A percentile compares a stretch with the other conserved stretches of the same genome.
phyloP scores from a whole-genome alignment of 37 sponge, comb jelly and placozoan genomes.

The Aphrocallistes beatrix region DNA sequence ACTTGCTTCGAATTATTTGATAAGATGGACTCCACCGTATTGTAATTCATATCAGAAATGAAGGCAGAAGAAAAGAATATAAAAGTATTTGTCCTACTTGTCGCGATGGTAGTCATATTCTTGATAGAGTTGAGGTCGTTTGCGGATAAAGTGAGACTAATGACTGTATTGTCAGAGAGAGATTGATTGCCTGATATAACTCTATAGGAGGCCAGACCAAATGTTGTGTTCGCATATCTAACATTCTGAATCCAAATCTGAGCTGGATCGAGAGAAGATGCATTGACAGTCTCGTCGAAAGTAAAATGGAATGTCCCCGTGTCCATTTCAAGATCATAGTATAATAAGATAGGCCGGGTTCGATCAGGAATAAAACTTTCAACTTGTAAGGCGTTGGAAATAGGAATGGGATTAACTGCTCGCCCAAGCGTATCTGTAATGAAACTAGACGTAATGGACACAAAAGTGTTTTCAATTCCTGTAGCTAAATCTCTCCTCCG shows the following conservation, averaged over 20 bases:
- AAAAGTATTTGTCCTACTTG: conserved; percentile 19
- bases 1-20: neutral
- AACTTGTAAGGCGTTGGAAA: conserved; percentile 33
- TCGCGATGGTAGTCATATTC: conserved; percentile 20
- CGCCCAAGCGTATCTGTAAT: conserved; percentile 48
- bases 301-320: conserved; percentile 37
- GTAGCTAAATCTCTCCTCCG: conserved; percentile 42
- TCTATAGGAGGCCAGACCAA: neutral
- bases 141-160: neutral
- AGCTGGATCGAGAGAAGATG: conserved; percentile 36
- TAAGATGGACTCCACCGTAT: conserved; percentile 9
- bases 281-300: conserved; percentile 72
- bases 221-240: conserved; percentile 15
- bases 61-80: conserved; percentile 21
- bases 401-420: conserved; percentile 25
- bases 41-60: conserved; percentile 29
- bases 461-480: conserved; percentile 40
- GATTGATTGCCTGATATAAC: conserved; percentile 11
- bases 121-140: conserved; percentile 30
- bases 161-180: neutral
- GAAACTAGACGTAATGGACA: conserved; percentile 26
- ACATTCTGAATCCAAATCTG: conserved; percentile 43
- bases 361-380: conserved; percentile 32
- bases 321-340: conserved; percentile 51
- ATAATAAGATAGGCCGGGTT: conserved; percentile 31